Evolutionary conservation across 2,113 vertebrate genomes (phyloP), one percentile per base, ranked within the genome.

Genomic region (Eurypyga helias): DNA sequence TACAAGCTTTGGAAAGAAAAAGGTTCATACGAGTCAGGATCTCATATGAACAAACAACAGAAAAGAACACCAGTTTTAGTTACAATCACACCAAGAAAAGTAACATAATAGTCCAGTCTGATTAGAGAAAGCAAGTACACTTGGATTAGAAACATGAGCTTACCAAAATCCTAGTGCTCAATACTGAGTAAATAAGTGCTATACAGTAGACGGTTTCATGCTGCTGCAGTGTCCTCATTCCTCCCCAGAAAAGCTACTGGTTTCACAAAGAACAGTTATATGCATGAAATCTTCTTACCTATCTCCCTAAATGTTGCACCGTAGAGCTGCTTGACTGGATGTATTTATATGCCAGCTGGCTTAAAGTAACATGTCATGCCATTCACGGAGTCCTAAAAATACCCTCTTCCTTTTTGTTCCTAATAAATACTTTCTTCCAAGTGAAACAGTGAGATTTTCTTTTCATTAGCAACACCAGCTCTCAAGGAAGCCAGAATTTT

Each of bases 261-360:
- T 41, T 93, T 60, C 28, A 25, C 36, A 87, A 61, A 95, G 62
- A 48, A 82, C 41, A 38, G 15, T 12, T 58, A 26, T 2, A 89
- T 8, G 21, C 38, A 51, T 17, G 67, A 16, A 25, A 84, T 91
- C 52, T 61, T 67, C 94, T 84, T 82, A 93, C 62, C 89, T 95
- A 54, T 26, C 18, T 26, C 31, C 31, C n/a, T 51, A 80, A 89
- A 64, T 0, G 0, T 3, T 29, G 48, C 45, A 60, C 76, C 0
- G 0, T 6, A 78, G 80, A 72, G 66, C 75, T 79, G 51, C 64
- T 87, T 6, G 6, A 71, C 64, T 84, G 73, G 49, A 65, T 72
- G 66, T 38, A 69, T 70, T 91, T 96, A 93, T 79, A 82, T 93
- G 81, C 83, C 89, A 93, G 61, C 83, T 93, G 95, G 91, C 91